A percentile compares a stretch with the other conserved stretches of the same genome.
phyloP scores from a whole-genome alignment of 1,140 invertebrate species.

The Anthonomus grandis region DNA sequence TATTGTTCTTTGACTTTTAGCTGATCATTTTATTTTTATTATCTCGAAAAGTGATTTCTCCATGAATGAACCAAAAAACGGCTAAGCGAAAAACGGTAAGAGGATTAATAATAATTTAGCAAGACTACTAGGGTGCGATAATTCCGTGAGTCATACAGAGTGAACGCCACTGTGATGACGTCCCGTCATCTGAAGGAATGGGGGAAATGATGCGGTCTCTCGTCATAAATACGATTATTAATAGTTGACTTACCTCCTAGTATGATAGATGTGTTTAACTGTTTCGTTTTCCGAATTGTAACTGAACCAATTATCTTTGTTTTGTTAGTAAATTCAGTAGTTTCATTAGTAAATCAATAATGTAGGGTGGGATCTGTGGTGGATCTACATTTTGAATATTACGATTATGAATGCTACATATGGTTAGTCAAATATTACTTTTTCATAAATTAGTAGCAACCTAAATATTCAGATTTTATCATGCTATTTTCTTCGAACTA shows the following conservation, averaged over 20 bases:
- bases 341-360: neutral
- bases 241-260: constrained; percentile 41
- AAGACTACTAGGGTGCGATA: constrained; percentile 40
- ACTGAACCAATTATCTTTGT: constrained; percentile 25
- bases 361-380: too few species aligned
- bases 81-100: constrained; percentile 32
- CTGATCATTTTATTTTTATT: constrained; percentile 18
- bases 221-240: constrained; percentile 44
- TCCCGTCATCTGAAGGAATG: constrained; percentile 44
- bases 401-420: too few species aligned
- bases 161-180: constrained; percentile 11
- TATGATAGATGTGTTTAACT: constrained; percentile 36
- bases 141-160: constrained; percentile 37
- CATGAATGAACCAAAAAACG: constrained; percentile 22
- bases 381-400: too few species aligned
- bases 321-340: constrained; percentile 10
- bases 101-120: constrained; percentile 40
- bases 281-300: constrained; percentile 27
- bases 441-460: too few species aligned
- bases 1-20: too few species aligned
- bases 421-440: too few species aligned
- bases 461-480: too few species aligned
- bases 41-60: constrained; percentile 25
- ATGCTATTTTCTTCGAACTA: too few species aligned
- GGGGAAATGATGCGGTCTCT: constrained; percentile 39